Conservation (phyloP, 2,797 vertebrate genomes). For the Stomatorhinus walkeri region DNA sequence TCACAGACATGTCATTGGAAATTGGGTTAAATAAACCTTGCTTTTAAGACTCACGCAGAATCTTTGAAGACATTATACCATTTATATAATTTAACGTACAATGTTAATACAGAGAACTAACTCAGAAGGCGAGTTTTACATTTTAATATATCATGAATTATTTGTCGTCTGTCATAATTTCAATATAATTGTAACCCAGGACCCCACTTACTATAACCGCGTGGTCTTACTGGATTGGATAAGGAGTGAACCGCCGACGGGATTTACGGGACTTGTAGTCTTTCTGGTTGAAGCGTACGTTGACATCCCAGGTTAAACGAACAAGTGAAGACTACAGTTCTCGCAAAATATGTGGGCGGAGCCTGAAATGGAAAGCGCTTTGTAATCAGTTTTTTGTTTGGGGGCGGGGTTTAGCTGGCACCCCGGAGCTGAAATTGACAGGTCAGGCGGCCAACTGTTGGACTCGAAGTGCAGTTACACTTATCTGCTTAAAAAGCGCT, state of each 20-base stretch:
- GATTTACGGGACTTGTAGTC: conserved; percentile 49
- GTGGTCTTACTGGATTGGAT: conserved; percentile 61
- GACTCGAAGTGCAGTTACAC: not conserved
- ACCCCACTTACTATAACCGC: conserved; percentile 34
- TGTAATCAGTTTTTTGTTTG: not conserved
- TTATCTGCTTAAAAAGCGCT: not conserved
- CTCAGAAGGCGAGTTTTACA: not conserved
- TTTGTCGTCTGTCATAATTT: not conserved
- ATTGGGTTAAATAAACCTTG: not conserved
- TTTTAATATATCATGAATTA: not conserved
- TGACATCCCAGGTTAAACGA: rapidly evolving
- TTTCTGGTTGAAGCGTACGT: rapidly evolving
- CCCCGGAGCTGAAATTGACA: conserved; percentile 29
- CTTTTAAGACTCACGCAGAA: not conserved
- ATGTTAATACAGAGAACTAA: not conserved
- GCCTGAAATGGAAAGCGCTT: not conserved
- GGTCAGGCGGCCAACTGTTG: conserved; percentile 25
- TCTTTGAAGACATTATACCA: not conserved
- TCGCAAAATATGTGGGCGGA: not conserved
- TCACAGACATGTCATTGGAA: not conserved
- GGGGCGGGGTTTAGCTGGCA: conserved; percentile 16
- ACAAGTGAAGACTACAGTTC: conserved; percentile 45
- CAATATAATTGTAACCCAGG: not conserved
- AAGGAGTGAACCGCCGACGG: rapidly evolving
- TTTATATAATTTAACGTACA: not conserved